Base-by-base conservation (phyloP, 2,888 invertebrate species). In the Lepas anatifera region DNA sequence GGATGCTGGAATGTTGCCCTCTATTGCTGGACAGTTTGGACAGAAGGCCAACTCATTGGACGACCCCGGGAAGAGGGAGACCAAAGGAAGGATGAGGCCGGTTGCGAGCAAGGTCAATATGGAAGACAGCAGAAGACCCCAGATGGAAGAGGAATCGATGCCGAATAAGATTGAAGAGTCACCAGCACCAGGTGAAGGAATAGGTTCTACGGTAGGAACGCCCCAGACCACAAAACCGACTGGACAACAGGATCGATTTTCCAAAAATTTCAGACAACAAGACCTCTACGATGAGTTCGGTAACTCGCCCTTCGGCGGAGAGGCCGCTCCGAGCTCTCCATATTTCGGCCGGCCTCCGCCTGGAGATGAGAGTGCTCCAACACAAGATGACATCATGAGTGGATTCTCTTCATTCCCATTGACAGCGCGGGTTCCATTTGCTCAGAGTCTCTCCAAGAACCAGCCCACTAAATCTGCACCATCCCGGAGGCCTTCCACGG, bases 1-100 rank as follows among this genome's bases (percentile, higher is more conserved):
- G 16, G 68, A 46, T 32, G 68, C 67, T 2, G 67, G 41, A 7
- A 41, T 70, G 68, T 63, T 69, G 68, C 70, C 70, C 29, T 66
- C 67, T 63, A 67, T 69, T 68, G 70, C 68, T 41, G 72, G 69
- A 52, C 68, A 69, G 29, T 39, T 25, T n/a, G 58, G 58, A n/a
- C 68, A 37, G 41, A 69, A 41, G 64, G 72, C 46, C n/a, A 71
- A 63, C 70, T 68, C 41, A 43, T 64, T 58, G 69, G 70, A 66
- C 4, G 58, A n/a, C n/a, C n/a, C n/a, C n/a, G n/a, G n/a, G n/a
- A n/a, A n/a, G n/a, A n/a, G n/a, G n/a, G n/a, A n/a, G n/a, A n/a
- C n/a, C n/a, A n/a, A n/a, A n/a, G n/a, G n/a, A n/a, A n/a, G n/a
- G n/a, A n/a, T n/a, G n/a, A n/a, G n/a, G n/a, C n/a, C n/a, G n/a